A percentile compares a stretch with the other conserved stretches of the same genome.
phyloP scores from a whole-genome alignment of 2,797 vertebrate species.

The Mormyrus proboscirostris region DNA sequence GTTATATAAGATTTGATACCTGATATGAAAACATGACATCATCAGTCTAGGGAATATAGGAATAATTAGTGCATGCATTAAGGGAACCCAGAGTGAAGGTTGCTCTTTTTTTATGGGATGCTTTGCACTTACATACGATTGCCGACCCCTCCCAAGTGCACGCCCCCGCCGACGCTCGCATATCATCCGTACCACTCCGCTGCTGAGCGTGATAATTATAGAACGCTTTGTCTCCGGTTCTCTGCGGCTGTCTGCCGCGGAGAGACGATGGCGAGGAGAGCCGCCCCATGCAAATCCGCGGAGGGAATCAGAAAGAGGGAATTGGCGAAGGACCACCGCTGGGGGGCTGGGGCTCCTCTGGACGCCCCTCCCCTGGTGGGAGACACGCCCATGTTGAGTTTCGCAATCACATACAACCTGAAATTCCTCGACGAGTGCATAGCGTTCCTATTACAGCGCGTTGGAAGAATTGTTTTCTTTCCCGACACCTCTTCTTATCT shows the following conservation, averaged over 20 bases:
- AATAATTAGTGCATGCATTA: neutral
- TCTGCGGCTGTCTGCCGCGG: neutral
- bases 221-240: neutral
- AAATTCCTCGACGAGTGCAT: neutral
- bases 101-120: neutral
- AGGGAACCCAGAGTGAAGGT: neutral
- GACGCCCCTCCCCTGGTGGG: neutral
- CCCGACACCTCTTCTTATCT: neutral
- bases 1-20: neutral
- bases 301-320: neutral
- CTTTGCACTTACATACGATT: neutral
- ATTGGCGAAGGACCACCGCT: neutral
- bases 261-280: neutral
- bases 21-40: neutral
- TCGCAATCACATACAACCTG: neutral
- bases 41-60: neutral
- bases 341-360: neutral
- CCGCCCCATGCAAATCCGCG: neutral
- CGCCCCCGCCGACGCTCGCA: neutral
- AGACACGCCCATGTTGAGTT: neutral
- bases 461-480: neutral
- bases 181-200: neutral
- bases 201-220: neutral
- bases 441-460: neutral
- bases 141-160: neutral